Percentiles rank a stretch among this genome's conserved stretches.
Conservation (phyloP, 2,888 invertebrate genomes). For the Zeuzera pyrina region DNA sequence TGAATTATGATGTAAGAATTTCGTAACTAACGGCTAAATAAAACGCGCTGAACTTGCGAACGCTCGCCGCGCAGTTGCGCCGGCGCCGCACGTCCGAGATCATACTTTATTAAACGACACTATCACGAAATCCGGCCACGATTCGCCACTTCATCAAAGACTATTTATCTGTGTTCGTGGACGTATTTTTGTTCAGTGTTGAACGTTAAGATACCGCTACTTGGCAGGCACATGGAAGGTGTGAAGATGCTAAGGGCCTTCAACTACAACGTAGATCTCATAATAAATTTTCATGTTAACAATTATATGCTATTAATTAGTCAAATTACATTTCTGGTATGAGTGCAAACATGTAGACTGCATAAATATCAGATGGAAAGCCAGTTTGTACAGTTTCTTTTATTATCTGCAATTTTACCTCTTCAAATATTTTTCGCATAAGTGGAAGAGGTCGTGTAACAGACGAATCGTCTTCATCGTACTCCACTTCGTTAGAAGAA, state of each 20-base stretch:
- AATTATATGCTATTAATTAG: no score
- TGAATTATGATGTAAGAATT: conserved; percentile 37
- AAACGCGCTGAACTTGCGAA: conserved; percentile 50
- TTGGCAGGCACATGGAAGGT: no score
- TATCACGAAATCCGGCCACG: conserved; percentile 59
- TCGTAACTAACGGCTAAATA: conserved; percentile 34
- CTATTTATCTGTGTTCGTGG: not conserved
- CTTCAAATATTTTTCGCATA: conserved; percentile 76
- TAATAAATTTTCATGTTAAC: no score
- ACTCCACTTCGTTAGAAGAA: conserved; percentile 73
- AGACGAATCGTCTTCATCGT: conserved; percentile 90
- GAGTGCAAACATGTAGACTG: conserved; percentile 90
- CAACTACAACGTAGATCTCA: no score
- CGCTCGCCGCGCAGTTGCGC: conserved; percentile 40
- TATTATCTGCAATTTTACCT: conserved; percentile 80
- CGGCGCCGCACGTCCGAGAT: conserved; percentile 35
- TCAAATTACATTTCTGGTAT: no score
- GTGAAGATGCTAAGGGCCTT: no score
- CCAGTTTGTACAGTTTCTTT: conserved; percentile 81
- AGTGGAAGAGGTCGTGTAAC: conserved; percentile 83
- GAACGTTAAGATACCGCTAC: no score
- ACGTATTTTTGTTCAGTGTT: no score
- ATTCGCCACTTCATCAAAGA: conserved; percentile 43
- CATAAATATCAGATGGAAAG: conserved; percentile 91
- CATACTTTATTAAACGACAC: conserved; percentile 50